phyloP scores from a whole-genome alignment of 1,140 invertebrate species.

The Drosophila nannoptera region DNA sequence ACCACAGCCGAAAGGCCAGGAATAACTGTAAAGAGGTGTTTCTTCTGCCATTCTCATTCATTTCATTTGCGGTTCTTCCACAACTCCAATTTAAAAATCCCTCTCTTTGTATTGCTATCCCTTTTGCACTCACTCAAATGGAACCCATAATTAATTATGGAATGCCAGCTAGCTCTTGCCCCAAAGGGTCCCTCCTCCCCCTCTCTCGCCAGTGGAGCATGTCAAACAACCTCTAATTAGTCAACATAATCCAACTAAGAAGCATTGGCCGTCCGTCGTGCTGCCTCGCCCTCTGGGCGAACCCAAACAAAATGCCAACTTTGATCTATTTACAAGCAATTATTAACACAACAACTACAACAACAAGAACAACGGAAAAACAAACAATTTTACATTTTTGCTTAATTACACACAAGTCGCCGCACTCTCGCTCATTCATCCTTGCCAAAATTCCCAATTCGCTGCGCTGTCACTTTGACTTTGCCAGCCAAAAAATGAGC shows the following conservation, averaged over 20 bases:
- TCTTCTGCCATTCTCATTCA: too few species aligned
- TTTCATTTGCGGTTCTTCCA: too few species aligned
- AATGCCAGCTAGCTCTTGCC: too few species aligned
- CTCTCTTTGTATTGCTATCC: too few species aligned
- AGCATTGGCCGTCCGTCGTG: neutral
- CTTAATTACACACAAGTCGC: slow-evolving; percentile 67
- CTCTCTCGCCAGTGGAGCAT: slow-evolving; percentile 45
- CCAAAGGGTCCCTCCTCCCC: neutral
- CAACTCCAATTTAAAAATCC: too few species aligned
- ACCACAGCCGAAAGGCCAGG: too few species aligned
- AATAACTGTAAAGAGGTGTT: too few species aligned
- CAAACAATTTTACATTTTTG: slow-evolving; percentile 70
- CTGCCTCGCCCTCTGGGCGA: slow-evolving; percentile 4
- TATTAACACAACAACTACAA: slow-evolving; percentile 56
- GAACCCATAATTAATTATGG: neutral
- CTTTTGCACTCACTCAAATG: too few species aligned
- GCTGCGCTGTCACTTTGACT: slow-evolving; percentile 34
- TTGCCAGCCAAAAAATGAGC: slow-evolving; percentile 65
- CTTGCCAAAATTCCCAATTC: slow-evolving; percentile 12
- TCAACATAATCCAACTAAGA: slow-evolving; percentile 61
- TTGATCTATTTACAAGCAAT: slow-evolving; percentile 75
- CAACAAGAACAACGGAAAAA: slow-evolving; percentile 31
- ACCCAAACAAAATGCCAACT: slow-evolving; percentile 65
- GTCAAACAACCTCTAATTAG: slow-evolving; percentile 60
- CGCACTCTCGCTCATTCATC: neutral